A percentile compares a stretch with the other conserved stretches of the same genome.
These are phyloP conservation scores for Stramonita haemastoma DNA, from an alignment of 2,888 invertebrate genomes.

Conservation along the genomic window DNA sequence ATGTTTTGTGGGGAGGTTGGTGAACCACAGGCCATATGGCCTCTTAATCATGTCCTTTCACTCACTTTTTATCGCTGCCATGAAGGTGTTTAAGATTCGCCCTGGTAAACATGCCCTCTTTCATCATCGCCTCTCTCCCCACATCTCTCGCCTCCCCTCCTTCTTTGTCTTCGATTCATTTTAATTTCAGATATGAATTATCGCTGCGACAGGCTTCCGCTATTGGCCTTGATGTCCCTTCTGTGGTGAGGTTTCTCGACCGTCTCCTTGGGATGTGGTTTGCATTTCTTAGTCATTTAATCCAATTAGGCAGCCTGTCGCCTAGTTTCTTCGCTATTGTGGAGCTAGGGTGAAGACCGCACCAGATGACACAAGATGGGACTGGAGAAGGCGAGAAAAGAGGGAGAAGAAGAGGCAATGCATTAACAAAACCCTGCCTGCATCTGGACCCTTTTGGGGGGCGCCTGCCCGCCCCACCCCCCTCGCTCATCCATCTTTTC, in stretches of 20 bases:
- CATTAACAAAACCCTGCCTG: slow-evolving; percentile 18
- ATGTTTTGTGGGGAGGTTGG: slow-evolving; percentile 36
- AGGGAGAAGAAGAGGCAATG: not conserved
- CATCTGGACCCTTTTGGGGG: slow-evolving; percentile 24
- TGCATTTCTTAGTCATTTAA: slow-evolving; percentile 43
- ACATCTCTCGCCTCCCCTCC: slow-evolving; percentile 9
- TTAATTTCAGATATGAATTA: slow-evolving; percentile 40
- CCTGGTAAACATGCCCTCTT: slow-evolving; percentile 36
- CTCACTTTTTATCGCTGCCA: slow-evolving; percentile 33
- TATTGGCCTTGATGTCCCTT: slow-evolving; percentile 9
- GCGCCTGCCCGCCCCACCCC: not conserved
- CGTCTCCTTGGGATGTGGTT: slow-evolving; percentile 29
- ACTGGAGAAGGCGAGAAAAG: slow-evolving; percentile 24
- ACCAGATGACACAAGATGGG: slow-evolving; percentile 43
- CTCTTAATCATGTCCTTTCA: slow-evolving; percentile 25
- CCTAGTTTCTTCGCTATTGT: slow-evolving; percentile 34
- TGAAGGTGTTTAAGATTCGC: slow-evolving; percentile 34
- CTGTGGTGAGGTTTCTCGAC: slow-evolving; percentile 36
- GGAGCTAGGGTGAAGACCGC: not conserved
- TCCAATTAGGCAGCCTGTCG: slow-evolving; percentile 39
- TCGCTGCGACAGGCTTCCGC: slow-evolving; percentile 16
- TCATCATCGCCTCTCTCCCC: not conserved
- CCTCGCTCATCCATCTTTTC: slow-evolving; percentile 24
- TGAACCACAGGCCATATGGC: slow-evolving; percentile 50
- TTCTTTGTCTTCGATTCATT: slow-evolving; percentile 33